phyloP scores from a whole-genome alignment of 2,888 invertebrate genomes.

The Andrena trimmerana region DNA sequence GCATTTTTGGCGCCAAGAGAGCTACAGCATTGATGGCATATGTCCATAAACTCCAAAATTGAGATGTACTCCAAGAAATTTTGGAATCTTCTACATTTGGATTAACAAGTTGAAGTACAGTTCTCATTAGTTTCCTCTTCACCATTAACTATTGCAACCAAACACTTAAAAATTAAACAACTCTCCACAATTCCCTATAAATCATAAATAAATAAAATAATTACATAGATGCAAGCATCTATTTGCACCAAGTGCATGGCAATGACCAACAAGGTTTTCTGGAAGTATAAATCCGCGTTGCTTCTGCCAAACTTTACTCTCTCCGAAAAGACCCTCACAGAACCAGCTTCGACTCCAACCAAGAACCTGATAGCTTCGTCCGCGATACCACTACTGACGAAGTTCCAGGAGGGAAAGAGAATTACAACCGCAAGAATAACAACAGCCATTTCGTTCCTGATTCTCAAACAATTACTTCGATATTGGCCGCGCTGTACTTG shows the following conservation, averaged over 20 bases:
- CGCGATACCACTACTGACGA: conserved; percentile 74
- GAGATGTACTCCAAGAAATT: conserved; percentile 68
- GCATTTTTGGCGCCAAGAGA: conserved; percentile 73
- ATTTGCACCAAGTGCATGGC: conserved; percentile 72
- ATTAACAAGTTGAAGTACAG: conserved; percentile 73
- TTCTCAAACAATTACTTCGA: conserved; percentile 71
- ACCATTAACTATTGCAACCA: conserved; percentile 73
- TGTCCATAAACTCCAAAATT: conserved; percentile 76
- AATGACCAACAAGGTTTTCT: conserved; percentile 79
- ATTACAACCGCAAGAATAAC: conserved; percentile 76
- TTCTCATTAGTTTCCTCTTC: conserved; percentile 62
- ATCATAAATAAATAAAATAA: conserved; percentile 11
- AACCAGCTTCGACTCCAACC: conserved; percentile 73
- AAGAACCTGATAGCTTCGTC: conserved; percentile 78
- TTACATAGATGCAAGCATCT: conserved; percentile 72
- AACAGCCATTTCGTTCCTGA: conserved; percentile 78
- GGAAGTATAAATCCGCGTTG: conserved; percentile 79
- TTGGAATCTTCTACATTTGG: conserved; percentile 48
- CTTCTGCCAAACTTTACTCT: conserved; percentile 69
- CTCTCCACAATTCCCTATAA: neutral
- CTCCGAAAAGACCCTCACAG: conserved; percentile 76
- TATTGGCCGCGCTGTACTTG: conserved; percentile 64
- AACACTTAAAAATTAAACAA: conserved; percentile 1
- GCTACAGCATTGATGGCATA: conserved; percentile 75
- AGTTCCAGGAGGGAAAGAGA: conserved; percentile 73